Conservation (phyloP, 2,888 invertebrate genomes). For the Temnothorax unifasciatus region DNA sequence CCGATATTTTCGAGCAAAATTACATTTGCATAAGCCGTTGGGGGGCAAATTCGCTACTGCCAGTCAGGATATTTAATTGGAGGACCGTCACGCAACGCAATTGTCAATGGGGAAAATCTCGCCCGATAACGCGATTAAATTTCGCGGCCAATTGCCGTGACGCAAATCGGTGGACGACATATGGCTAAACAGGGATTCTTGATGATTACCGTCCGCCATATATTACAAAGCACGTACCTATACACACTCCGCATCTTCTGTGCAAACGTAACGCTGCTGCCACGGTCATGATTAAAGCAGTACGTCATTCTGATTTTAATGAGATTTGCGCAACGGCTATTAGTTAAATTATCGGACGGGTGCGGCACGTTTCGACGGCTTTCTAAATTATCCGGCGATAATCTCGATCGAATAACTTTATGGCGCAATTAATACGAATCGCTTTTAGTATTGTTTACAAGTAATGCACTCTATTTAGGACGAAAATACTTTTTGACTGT, state of each 20-base stretch:
- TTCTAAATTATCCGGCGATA: conserved; percentile 7
- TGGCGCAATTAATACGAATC: not conserved
- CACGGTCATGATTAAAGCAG: conserved; percentile 30
- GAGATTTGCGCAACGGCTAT: conserved; percentile 26
- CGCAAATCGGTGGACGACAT: conserved; percentile 49
- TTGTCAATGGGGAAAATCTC: conserved; percentile 55
- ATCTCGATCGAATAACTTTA: conserved; percentile 16
- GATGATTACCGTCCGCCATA: conserved; percentile 34
- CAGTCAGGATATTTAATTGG: conserved; percentile 67
- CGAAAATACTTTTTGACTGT: not conserved
- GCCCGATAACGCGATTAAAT: conserved; percentile 63
- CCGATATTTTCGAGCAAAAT: conserved; percentile 47
- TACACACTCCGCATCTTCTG: conserved; percentile 10
- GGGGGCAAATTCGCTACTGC: conserved; percentile 53
- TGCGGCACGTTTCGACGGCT: conserved; percentile 7
- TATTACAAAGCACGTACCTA: conserved; percentile 27
- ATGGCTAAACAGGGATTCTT: conserved; percentile 48
- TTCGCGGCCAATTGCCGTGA: conserved; percentile 58
- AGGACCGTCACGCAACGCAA: conserved; percentile 37
- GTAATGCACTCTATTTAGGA: not conserved
- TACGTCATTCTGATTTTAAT: conserved; percentile 33
- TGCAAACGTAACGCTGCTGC: conserved; percentile 20
- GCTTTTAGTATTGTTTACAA: not conserved
- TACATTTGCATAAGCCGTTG: conserved; percentile 49
- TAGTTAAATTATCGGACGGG: conserved; percentile 18